Percentiles rank a stretch among this genome's conserved stretches.
Conservation (phyloP, 1,140 invertebrate species). For the Drosophila grimshawi region DNA sequence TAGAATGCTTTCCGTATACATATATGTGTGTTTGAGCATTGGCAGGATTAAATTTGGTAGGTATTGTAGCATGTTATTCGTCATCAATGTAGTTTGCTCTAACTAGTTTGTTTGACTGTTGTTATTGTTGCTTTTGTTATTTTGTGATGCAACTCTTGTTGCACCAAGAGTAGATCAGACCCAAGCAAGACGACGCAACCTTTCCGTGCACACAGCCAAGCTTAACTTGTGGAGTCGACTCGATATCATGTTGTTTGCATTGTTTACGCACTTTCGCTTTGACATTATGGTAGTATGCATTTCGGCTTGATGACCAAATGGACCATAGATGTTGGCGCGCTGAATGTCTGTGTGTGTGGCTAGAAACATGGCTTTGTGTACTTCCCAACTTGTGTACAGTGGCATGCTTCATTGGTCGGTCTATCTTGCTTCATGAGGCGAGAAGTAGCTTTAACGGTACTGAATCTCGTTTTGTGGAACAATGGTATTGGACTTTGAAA, state of each 20-base stretch:
- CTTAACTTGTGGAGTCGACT: slow-evolving; percentile 37
- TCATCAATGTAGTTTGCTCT: slow-evolving; percentile 81
- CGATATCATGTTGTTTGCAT: slow-evolving; percentile 74
- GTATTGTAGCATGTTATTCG: slow-evolving; percentile 83
- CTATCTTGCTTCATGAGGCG: neutral
- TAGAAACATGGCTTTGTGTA: neutral
- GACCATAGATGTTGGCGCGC: neutral
- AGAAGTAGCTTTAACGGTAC: slow-evolving; percentile 1
- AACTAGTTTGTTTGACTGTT: slow-evolving; percentile 65
- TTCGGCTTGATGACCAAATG: slow-evolving; percentile 50
- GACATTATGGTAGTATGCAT: slow-evolving; percentile 77
- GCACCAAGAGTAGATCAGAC: slow-evolving; percentile 9
- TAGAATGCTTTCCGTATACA: slow-evolving; percentile 14
- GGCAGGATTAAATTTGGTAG: slow-evolving; percentile 81
- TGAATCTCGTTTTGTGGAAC: neutral
- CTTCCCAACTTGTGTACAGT: slow-evolving; percentile 9
- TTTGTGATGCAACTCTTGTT: slow-evolving; percentile 36
- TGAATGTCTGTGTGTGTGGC: neutral
- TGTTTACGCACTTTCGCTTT: slow-evolving; percentile 83
- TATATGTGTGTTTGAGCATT: slow-evolving; percentile 45
- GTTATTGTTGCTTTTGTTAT: slow-evolving; percentile 31
- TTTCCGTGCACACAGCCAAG: neutral
- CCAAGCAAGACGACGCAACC: neutral
- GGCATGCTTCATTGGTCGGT: slow-evolving; percentile 13
- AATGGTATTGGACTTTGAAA: neutral